Evolutionary conservation across 2,113 vertebrate species (phyloP).

Genomic region (Tursiops truncatus): DNA sequence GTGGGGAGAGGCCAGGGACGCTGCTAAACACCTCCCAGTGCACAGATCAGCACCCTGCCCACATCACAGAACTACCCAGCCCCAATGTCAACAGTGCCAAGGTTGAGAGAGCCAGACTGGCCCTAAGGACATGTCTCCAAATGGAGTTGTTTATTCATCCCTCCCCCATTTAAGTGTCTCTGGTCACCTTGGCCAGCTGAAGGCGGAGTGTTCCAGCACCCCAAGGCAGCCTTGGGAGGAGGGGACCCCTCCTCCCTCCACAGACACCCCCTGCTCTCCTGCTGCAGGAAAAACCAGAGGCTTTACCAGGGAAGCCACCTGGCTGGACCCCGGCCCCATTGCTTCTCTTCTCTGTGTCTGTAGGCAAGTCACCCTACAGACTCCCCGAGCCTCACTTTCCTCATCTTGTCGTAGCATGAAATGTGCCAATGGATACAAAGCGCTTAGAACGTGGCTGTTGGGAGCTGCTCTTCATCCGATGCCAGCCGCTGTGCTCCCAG

Average conservation of each 20-base stretch:
- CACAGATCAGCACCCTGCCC: accelerated
- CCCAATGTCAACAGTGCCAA: accelerated
- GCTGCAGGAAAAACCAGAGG: neutral
- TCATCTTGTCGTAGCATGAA: accelerated
- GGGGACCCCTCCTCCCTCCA: neutral
- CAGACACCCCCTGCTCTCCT: accelerated
- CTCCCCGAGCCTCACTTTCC: neutral
- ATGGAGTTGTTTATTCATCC: accelerated
- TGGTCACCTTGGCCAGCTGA: neutral
- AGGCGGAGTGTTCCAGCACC: neutral
- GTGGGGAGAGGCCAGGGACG: neutral
- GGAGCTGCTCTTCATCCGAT: accelerated
- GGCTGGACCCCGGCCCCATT: accelerated
- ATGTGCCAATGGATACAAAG: accelerated
- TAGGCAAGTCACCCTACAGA: neutral
- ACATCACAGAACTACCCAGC: accelerated
- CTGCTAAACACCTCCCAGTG: neutral
- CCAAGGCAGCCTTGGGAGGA: neutral
- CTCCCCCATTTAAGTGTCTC: accelerated
- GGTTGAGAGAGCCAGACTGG: neutral
- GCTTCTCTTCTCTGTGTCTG: neutral
- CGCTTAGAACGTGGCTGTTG: accelerated
- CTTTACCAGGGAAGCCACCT: accelerated
- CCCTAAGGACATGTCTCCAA: neutral
- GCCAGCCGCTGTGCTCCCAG: accelerated